Evolutionary conservation across 2,888 invertebrate genomes (phyloP).

Genomic region (Onchidella celtica): DNA sequence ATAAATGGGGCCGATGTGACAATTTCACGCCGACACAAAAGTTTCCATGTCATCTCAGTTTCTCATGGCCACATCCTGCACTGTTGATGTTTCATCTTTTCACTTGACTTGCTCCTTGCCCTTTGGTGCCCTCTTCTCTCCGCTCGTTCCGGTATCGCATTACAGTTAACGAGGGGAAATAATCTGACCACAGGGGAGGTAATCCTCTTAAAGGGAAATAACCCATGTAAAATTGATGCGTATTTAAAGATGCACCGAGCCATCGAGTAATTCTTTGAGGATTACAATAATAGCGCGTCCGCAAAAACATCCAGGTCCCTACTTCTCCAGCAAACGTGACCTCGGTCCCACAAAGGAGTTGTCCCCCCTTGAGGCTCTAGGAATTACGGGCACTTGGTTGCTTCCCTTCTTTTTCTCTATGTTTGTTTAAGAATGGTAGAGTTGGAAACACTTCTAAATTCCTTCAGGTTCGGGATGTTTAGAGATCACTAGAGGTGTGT

Average conservation of each 20-base stretch:
- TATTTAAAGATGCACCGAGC: neutral
- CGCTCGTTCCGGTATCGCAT: conserved; percentile 4
- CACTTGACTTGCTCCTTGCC: too few species aligned
- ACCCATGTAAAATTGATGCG: conserved; percentile 3
- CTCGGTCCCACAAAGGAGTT: neutral
- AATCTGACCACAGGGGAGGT: conserved; percentile 26
- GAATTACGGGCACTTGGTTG: conserved; percentile 20
- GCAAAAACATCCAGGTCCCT: neutral
- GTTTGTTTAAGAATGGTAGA: neutral
- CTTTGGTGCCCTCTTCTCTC: too few species aligned
- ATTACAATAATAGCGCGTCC: conserved; percentile 13
- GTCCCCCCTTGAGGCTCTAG: neutral
- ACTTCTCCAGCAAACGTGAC: conserved; percentile 1
- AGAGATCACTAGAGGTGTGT: too few species aligned
- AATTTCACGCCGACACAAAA: too few species aligned
- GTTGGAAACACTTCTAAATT: neutral
- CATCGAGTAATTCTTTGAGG: neutral
- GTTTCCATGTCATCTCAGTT: too few species aligned
- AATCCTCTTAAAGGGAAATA: conserved; percentile 23
- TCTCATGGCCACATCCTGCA: too few species aligned
- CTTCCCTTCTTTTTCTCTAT: neutral
- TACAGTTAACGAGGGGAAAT: conserved; percentile 27
- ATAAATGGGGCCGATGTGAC: too few species aligned
- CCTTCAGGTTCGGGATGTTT: neutral
- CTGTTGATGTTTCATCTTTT: too few species aligned